phyloP scores from a whole-genome alignment of 2,888 invertebrate species.

The Venusia cambrica region DNA sequence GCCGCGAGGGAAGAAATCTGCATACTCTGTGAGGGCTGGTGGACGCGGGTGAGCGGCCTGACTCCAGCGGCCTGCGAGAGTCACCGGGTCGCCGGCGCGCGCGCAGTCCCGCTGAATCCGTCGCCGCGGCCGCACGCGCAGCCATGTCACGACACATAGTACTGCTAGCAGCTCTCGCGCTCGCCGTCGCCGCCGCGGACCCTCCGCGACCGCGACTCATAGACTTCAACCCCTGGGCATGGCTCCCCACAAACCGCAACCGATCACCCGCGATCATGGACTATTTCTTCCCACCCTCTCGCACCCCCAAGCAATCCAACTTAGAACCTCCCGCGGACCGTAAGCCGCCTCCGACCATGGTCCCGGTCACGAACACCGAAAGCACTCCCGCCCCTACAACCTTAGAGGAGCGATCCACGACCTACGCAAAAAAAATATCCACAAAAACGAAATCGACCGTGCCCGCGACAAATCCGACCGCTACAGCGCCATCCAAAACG shows the following conservation, averaged over 20 bases:
- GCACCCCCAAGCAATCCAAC: conserved; percentile 74
- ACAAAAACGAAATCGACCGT: conserved; percentile 66
- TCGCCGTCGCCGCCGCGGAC: conserved; percentile 58
- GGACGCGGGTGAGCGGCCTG: conserved; percentile 53
- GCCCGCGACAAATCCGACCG: conserved; percentile 58
- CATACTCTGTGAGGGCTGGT: conserved; percentile 54
- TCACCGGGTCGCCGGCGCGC: conserved; percentile 47
- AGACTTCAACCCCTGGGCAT: conserved; percentile 75
- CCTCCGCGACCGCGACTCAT: conserved; percentile 66
- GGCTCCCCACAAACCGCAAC: conserved; percentile 64
- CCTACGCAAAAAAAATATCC: conserved; percentile 62
- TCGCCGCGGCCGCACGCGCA: conserved; percentile 73
- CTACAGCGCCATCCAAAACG: conserved; percentile 60
- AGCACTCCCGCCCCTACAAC: conserved; percentile 60
- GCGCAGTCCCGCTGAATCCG: conserved; percentile 74
- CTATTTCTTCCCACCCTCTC: conserved; percentile 75
- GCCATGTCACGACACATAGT: conserved; percentile 61
- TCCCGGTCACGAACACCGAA: conserved; percentile 30
- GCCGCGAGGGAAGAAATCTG: conserved; percentile 39
- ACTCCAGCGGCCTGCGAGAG: neutral
- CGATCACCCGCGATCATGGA: conserved; percentile 75
- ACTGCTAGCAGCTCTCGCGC: conserved; percentile 60
- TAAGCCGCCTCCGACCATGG: conserved; percentile 51
- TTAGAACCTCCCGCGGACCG: conserved; percentile 69
- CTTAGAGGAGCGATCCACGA: conserved; percentile 61